A percentile compares a stretch with the other conserved stretches of the same genome.
These are phyloP conservation scores for Drosophila tropicalis DNA, from an alignment of 1,140 invertebrate species.

Conservation along the genomic window DNA sequence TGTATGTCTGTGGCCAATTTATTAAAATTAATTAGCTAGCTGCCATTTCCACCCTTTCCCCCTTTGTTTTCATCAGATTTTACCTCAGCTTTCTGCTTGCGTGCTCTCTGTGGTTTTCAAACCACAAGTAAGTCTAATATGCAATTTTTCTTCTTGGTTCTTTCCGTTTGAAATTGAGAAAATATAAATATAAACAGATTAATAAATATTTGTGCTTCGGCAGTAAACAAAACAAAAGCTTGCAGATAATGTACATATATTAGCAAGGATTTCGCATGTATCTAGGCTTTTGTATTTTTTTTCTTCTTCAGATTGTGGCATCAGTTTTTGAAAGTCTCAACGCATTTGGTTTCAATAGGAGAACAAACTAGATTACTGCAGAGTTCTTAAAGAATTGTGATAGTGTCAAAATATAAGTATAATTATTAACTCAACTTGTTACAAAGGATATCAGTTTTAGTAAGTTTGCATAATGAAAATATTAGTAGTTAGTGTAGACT, in stretches of 20 bases:
- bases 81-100: background rate
- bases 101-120: constrained; percentile 46
- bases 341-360: too few relatives aligned
- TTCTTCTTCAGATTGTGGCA: too few relatives aligned
- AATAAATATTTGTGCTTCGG: constrained; percentile 5
- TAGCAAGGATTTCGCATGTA: background rate
- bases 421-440: too few relatives aligned
- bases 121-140: constrained; percentile 13
- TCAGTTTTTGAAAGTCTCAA: too few relatives aligned
- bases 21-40: constrained; percentile 81
- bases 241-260: background rate
- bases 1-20: constrained; percentile 66
- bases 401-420: too few relatives aligned
- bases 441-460: too few relatives aligned
- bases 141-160: background rate
- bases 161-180: constrained; percentile 3
- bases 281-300: too few relatives aligned
- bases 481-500: too few relatives aligned
- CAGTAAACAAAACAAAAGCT: background rate
- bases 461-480: too few relatives aligned
- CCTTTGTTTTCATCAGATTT: background rate
- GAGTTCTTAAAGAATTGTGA: too few relatives aligned
- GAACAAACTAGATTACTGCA: too few relatives aligned
- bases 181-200: background rate
- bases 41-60: constrained; percentile 34